A percentile compares a stretch with the other conserved stretches of the same genome.
phyloP scores from a whole-genome alignment of 2,888 invertebrate genomes.

The Xylota segnis region DNA sequence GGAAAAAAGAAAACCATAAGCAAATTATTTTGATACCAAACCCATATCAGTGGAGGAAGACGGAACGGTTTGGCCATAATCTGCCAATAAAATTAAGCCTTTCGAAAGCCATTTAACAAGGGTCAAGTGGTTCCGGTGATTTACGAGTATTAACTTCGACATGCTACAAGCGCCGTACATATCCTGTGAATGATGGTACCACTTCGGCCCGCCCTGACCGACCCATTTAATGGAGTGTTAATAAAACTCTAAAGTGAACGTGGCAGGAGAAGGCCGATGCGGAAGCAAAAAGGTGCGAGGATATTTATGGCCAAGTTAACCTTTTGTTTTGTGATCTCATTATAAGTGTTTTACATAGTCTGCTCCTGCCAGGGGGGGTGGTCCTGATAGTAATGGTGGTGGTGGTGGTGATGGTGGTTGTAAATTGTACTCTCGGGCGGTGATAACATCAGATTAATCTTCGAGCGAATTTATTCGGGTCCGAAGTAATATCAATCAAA shows the following conservation, averaged over 20 bases:
- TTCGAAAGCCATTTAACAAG: conserved; percentile 75
- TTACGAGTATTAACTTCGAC: conserved; percentile 77
- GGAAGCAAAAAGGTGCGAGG: conserved; percentile 58
- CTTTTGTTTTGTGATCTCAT: conserved; percentile 76
- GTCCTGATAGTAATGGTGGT: too few species aligned
- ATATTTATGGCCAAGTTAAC: conserved; percentile 73
- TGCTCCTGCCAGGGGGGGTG: background rate
- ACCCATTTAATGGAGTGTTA: conserved; percentile 75
- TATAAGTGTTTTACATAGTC: conserved; percentile 66
- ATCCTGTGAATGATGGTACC: conserved; percentile 63
- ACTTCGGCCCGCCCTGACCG: conserved; percentile 54
- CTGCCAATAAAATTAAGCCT: conserved; percentile 76
- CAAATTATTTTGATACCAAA: conserved; percentile 60
- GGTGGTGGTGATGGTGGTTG: background rate
- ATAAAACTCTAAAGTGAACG: conserved; percentile 69
- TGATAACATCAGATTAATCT: conserved; percentile 69
- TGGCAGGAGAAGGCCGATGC: background rate
- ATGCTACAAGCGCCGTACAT: conserved; percentile 59
- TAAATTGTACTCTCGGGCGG: conserved; percentile 51
- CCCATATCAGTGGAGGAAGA: conserved; percentile 15
- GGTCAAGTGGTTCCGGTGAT: conserved; percentile 75
- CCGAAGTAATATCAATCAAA: conserved; percentile 70
- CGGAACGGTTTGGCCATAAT: conserved; percentile 59
- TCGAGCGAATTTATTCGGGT: conserved; percentile 62
- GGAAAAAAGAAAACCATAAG: conserved; percentile 16